Conservation (phyloP, 2,888 invertebrate genomes). For the Microctonus aethiopoides region DNA sequence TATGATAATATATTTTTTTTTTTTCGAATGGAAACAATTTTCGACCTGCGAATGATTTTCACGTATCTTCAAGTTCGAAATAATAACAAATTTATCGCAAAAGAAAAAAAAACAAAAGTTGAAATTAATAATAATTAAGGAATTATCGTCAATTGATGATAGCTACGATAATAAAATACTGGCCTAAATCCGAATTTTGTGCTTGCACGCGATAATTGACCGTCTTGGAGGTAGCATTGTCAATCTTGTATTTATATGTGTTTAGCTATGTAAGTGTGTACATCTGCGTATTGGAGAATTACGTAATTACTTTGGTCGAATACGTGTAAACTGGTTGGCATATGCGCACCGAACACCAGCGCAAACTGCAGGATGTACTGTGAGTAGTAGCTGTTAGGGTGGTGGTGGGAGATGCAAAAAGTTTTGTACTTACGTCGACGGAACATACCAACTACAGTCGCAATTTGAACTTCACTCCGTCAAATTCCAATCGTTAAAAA, state of each 20-base stretch:
- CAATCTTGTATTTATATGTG: no score
- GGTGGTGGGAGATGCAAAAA: constrained; percentile 31
- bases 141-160: not conserved
- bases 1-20: not conserved
- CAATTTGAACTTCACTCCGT: constrained; percentile 29
- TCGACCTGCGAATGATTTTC: not conserved
- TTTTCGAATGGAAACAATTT: not conserved
- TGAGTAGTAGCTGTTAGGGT: constrained; percentile 23
- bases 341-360: constrained; percentile 42
- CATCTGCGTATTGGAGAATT: not conserved
- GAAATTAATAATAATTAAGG: not conserved
- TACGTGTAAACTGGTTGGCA: constrained; percentile 39
- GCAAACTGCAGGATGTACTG: constrained; percentile 33
- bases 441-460: constrained; percentile 10
- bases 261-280: not conserved
- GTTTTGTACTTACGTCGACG: constrained; percentile 36
- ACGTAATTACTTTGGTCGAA: constrained; percentile 12
- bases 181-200: constrained; percentile 8
- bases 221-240: not conserved
- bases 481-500: not conserved
- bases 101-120: not conserved
- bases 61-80: not conserved
- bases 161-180: not conserved
- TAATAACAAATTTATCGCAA: not conserved
- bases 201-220: constrained; percentile 7